Percentiles rank a stretch among this genome's conserved stretches.
Conservation (phyloP, 2,888 invertebrate species). For the Panorpa germanica region DNA sequence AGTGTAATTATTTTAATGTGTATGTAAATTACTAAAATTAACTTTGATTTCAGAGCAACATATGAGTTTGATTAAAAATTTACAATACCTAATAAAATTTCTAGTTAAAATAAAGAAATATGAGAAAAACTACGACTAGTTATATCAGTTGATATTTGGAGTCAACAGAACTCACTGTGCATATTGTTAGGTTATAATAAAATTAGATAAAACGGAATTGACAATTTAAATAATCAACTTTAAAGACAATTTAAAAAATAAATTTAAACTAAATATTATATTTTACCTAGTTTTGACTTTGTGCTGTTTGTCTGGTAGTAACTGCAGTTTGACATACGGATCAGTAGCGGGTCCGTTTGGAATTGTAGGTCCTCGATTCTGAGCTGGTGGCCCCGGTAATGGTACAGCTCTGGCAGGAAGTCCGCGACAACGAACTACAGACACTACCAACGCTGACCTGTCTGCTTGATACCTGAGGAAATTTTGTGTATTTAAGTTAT, state of each 20-base stretch:
- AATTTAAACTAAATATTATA: slow-evolving; percentile 2
- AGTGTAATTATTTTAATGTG: too few relatives aligned
- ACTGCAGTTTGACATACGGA: slow-evolving; percentile 94
- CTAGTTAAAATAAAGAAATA: too few relatives aligned
- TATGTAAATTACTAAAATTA: too few relatives aligned
- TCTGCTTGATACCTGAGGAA: slow-evolving; percentile 60
- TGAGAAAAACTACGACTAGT: too few relatives aligned
- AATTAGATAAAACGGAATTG: too few relatives aligned
- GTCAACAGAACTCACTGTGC: too few relatives aligned
- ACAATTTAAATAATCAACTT: neutral
- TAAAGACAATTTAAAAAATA: slow-evolving; percentile 3
- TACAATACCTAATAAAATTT: too few relatives aligned
- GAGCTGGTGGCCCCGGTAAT: slow-evolving; percentile 19
- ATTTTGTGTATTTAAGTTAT: slow-evolving; percentile 3
- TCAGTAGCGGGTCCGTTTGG: slow-evolving; percentile 32
- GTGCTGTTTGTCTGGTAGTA: slow-evolving; percentile 93
- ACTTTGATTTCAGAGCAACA: too few relatives aligned
- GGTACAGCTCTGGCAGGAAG: slow-evolving; percentile 70
- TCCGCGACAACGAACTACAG: slow-evolving; percentile 76
- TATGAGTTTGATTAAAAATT: too few relatives aligned
- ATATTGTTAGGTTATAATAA: too few relatives aligned
- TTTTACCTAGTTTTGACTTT: slow-evolving; percentile 72
- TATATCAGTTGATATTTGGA: too few relatives aligned
- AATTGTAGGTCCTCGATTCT: slow-evolving; percentile 25
- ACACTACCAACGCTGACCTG: slow-evolving; percentile 79